Percentiles rank a stretch among this genome's conserved stretches.
These are phyloP conservation scores for Helicoverpa assulta DNA, from an alignment of 2,888 invertebrate species.

Conservation along the genomic window DNA sequence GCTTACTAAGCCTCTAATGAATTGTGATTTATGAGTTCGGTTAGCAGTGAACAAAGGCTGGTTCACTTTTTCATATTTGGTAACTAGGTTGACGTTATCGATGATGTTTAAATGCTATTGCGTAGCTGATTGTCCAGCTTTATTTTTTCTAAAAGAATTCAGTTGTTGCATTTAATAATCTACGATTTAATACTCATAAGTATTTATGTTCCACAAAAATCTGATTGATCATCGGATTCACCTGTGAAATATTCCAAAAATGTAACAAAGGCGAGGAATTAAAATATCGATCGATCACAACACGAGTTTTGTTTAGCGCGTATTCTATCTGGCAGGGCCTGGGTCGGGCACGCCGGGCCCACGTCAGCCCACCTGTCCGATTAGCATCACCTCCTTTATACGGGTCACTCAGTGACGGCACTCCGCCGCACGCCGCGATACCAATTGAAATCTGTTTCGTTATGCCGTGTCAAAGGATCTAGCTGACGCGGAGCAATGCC, in stretches of 20 bases:
- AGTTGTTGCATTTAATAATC: neutral
- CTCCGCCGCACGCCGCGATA: conserved; percentile 73
- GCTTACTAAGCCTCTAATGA: conserved; percentile 76
- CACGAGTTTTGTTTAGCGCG: conserved; percentile 71
- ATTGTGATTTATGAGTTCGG: conserved; percentile 79
- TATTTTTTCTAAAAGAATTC: conserved; percentile 11
- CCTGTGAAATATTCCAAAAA: conserved; percentile 62
- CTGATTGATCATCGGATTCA: conserved; percentile 63
- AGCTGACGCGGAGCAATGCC: conserved; percentile 81
- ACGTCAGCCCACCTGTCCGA: conserved; percentile 88
- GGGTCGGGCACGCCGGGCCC: conserved; percentile 68
- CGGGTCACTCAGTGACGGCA: conserved; percentile 82
- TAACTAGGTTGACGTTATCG: conserved; percentile 67
- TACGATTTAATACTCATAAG: conserved; percentile 4
- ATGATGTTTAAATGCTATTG: conserved; percentile 47
- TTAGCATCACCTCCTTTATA: conserved; percentile 87
- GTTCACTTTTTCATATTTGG: conserved; percentile 73
- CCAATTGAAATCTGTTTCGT: conserved; percentile 88
- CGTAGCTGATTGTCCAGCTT: conserved; percentile 32
- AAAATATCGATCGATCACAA: conserved; percentile 81
- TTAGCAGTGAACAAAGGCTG: conserved; percentile 66
- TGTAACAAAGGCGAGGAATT: conserved; percentile 69
- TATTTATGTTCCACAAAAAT: conserved; percentile 30
- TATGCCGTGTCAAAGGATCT: conserved; percentile 84
- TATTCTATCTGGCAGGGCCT: conserved; percentile 64